Percentiles rank a stretch among this genome's conserved stretches.
phyloP scores from a whole-genome alignment of 2,113 vertebrate genomes.

The Campylomormyrus tamandua region DNA sequence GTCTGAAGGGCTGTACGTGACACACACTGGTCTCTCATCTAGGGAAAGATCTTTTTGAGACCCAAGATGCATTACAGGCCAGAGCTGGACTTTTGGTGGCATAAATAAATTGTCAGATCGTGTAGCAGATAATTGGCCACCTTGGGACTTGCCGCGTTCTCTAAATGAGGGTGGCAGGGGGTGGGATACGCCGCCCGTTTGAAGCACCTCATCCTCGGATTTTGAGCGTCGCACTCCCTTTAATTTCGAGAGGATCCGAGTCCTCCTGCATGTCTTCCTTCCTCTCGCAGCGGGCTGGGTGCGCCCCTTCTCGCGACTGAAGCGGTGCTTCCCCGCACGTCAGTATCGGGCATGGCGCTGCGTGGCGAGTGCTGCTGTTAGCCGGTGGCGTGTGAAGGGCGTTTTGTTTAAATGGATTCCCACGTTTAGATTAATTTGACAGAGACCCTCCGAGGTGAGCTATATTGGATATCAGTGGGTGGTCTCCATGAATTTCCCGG shows the following conservation, averaged over 20 bases:
- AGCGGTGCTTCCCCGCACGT: not conserved
- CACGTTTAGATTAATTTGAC: not conserved
- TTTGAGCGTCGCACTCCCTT: not conserved
- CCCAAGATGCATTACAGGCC: not conserved
- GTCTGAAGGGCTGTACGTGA: not conserved
- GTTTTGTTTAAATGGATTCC: slow-evolving; percentile 9
- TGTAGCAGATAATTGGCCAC: slow-evolving; percentile 19
- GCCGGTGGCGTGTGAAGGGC: not conserved
- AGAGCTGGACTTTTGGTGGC: slow-evolving; percentile 8
- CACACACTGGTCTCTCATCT: not conserved
- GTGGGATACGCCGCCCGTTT: not conserved
- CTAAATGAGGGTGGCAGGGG: not conserved
- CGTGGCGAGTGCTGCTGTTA: not conserved
- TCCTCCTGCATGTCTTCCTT: not conserved
- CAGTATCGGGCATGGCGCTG: not conserved
- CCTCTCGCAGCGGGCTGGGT: not conserved
- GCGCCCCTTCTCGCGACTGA: not conserved
- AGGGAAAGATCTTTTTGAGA: not conserved
- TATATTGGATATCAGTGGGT: slow-evolving; percentile 8
- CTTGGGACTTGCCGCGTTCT: slow-evolving; percentile 11
- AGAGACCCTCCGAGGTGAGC: not conserved
- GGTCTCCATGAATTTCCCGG: not conserved
- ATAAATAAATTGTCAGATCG: slow-evolving; percentile 8
- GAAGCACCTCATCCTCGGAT: not conserved
- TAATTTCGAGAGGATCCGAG: not conserved